Evolutionary conservation across 2,888 invertebrate genomes (phyloP), one percentile per base, ranked within the genome.

Genomic region (Polia nebulosa): DNA sequence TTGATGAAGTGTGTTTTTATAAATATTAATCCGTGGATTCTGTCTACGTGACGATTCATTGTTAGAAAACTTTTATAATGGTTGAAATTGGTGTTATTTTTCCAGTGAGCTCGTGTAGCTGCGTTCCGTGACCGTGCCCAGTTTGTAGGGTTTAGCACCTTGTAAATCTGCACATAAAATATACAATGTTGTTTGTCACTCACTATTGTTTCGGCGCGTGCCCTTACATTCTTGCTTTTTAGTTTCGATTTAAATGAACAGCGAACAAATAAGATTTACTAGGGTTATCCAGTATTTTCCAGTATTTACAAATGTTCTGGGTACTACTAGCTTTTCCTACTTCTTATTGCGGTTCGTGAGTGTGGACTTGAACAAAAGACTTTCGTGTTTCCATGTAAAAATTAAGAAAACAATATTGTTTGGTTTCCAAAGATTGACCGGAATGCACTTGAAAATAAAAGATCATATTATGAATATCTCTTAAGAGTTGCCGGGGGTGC

Each of bases 111-210:
- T 75, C 72, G 78, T 80, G 72, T 78, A 80, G 70, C 80, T 68
- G 77, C 78, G 86, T 89, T 94, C 89, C 95, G 95, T 95, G 94
- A 92, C 94, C 85, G 77, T 80, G 74, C 45, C 84, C 82, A 83
- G 87, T 85, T 87, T 80, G 87, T 82, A 57, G 78, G 94, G 91
- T 92, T 94, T 94, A 94, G 85, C 90, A 91, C 92, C 89, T 92
- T 92, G 90, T 94, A 94, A 94, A 94, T 94, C 89, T 89, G 57
- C 78, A 81, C 88, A 90, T 94, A 93, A 94, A 94, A 92, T 87
- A 90, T 91, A 95, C 94, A 93, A 92, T 93, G 94, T 94, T 88
- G 91, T 86, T 93, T 87, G 91, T 85, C 82, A 73, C 76, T 85
- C 62, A 80, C 71, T 79, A 81, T 87, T 86, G 88, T 89, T 91